Conservation (phyloP, 2,797 vertebrate genomes). For the Lacerta bilineata region DNA sequence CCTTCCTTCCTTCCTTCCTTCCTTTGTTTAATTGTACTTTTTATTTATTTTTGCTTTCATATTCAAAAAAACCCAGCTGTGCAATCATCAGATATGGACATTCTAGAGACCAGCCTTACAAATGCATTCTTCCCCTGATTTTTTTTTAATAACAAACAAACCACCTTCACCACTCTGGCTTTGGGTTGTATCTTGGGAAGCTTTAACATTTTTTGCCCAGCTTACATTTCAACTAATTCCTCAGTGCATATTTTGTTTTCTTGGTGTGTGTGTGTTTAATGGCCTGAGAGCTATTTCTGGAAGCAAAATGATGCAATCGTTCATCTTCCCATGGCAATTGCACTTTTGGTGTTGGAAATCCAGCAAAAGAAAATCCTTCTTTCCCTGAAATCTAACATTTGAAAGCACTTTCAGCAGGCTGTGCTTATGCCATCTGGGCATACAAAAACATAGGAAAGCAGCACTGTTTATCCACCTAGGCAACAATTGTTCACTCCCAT, state of each 20-base stretch:
- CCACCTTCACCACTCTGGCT: background rate
- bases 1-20: background rate
- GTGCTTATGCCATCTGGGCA: background rate
- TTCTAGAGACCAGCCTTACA: background rate
- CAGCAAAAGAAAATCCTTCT: conserved; percentile 36
- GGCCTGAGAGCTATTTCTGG: conserved; percentile 37
- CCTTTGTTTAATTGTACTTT: background rate
- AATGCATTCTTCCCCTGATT: background rate
- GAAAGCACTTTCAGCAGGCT: background rate
- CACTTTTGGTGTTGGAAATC: conserved; percentile 53
- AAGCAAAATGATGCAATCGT: conserved; percentile 35
- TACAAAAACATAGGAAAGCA: background rate
- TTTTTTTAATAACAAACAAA: background rate
- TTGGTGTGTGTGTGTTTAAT: conserved; percentile 10
- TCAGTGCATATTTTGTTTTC: conserved; percentile 12
- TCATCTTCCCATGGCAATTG: conserved; percentile 40
- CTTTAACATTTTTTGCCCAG: conserved; percentile 45
- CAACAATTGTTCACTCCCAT: too few relatives aligned
- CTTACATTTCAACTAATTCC: conserved; percentile 55
- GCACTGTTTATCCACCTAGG: too few relatives aligned
- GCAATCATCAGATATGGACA: background rate
- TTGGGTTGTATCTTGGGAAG: background rate
- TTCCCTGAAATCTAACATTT: background rate
- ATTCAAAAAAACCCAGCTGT: background rate
- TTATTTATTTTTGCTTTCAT: conserved; percentile 4